A percentile compares a stretch with the other conserved stretches of the same genome.
Conservation (phyloP, 2,888 invertebrate species). For the Drosophila falleni region DNA sequence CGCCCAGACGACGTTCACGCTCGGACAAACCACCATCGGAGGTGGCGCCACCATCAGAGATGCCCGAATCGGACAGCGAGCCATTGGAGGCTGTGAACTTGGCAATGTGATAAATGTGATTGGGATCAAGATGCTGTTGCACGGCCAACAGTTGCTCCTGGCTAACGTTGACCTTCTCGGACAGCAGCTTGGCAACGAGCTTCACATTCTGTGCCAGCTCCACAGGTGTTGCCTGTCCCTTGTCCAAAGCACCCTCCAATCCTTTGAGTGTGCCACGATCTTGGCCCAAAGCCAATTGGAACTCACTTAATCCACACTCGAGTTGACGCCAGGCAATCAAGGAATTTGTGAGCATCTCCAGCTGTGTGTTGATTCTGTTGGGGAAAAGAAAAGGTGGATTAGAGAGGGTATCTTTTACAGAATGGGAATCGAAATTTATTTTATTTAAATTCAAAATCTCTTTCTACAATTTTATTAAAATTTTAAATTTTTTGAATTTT, state of each 20-base stretch:
- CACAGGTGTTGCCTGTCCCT: conserved; percentile 83
- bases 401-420: not conserved
- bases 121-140: conserved; percentile 84
- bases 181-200: conserved; percentile 85
- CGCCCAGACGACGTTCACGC: conserved; percentile 89
- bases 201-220: conserved; percentile 85
- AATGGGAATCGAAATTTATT: not conserved
- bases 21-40: conserved; percentile 89
- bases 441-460: not conserved
- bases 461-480: too few relatives aligned
- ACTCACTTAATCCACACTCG: conserved; percentile 91
- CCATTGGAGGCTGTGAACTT: conserved; percentile 86
- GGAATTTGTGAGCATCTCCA: conserved; percentile 90
- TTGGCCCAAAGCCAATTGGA: conserved; percentile 91
- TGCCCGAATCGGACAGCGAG: conserved; percentile 90
- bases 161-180: conserved; percentile 85
- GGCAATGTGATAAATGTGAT: conserved; percentile 83
- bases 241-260: conserved; percentile 84
- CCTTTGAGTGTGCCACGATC: conserved; percentile 87
- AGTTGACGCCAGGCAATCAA: conserved; percentile 91
- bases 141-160: conserved; percentile 84
- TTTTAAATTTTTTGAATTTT: too few relatives aligned
- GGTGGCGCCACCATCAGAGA: conserved; percentile 91
- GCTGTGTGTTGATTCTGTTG: conserved; percentile 89
- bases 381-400: not conserved